A percentile compares a stretch with the other conserved stretches of the same genome.
These are phyloP conservation scores for Aquatica leii DNA, from an alignment of 2,888 invertebrate genomes.

Conservation along the genomic window DNA sequence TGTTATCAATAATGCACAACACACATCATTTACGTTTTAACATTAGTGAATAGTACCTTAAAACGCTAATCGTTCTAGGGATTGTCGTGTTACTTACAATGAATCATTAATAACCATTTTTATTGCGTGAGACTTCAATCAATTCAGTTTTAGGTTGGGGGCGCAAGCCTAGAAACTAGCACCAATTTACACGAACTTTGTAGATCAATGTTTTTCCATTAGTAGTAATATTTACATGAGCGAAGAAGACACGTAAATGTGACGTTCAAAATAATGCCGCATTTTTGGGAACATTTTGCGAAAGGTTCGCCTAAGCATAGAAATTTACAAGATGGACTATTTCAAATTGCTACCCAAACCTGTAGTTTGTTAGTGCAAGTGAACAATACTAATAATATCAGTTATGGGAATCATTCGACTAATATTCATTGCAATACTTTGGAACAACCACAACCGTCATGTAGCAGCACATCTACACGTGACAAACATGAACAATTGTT, in stretches of 20 bases:
- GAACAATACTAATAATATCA: constrained; percentile 78
- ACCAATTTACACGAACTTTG: constrained; percentile 33
- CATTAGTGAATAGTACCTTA: too few species aligned
- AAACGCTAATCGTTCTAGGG: constrained; percentile 13
- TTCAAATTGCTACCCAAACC: constrained; percentile 81
- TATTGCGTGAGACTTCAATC: constrained; percentile 29
- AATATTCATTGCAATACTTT: constrained; percentile 68
- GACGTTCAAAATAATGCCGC: constrained; percentile 40
- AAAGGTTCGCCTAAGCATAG: constrained; percentile 64
- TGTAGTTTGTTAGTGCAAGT: constrained; percentile 81
- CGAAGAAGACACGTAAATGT: constrained; percentile 15
- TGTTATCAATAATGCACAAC: too few species aligned
- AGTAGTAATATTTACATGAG: constrained; percentile 21
- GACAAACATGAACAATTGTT: constrained; percentile 58
- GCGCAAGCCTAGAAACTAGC: constrained; percentile 37
- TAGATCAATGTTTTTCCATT: constrained; percentile 33
- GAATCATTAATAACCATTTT: constrained; percentile 25
- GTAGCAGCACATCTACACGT: constrained; percentile 11
- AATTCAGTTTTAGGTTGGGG: constrained; percentile 31
- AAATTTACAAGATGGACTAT: constrained; percentile 77
- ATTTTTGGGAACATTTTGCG: constrained; percentile 68
- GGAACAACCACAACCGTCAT: constrained; percentile 37
- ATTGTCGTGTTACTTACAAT: constrained; percentile 20
- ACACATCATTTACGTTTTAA: too few species aligned
- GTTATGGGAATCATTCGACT: constrained; percentile 70